Evolutionary conservation across 2,888 invertebrate genomes (phyloP).

Genomic region (Drosophila pseudotalamancana): DNA sequence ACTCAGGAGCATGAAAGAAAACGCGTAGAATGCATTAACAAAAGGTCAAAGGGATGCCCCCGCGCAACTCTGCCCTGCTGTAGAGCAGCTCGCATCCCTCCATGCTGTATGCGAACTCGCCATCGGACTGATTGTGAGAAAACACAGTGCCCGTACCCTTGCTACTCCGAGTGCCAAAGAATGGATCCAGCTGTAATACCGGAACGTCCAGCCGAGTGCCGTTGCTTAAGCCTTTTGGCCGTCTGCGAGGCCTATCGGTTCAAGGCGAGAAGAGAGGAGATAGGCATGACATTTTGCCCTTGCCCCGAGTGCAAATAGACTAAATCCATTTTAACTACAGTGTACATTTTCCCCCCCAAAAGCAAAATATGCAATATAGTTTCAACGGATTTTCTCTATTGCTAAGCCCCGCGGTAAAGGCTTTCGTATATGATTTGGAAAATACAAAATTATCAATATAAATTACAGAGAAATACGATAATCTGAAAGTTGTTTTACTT

Average conservation of each 20-base stretch:
- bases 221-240: neutral
- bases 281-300: neutral
- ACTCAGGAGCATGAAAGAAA: constrained; percentile 24
- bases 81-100: constrained; percentile 47
- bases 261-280: fast-evolving
- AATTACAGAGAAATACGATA: neutral
- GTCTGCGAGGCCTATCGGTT: constrained; percentile 10
- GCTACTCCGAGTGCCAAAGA: constrained; percentile 60
- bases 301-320: constrained; percentile 23
- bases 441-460: constrained; percentile 2
- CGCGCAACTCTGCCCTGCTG: constrained; percentile 53
- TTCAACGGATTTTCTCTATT: neutral
- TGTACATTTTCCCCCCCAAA: neutral
- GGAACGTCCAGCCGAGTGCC: constrained; percentile 43
- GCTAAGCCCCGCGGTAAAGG: neutral
- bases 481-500: too few species aligned
- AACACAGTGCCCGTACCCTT: constrained; percentile 58
- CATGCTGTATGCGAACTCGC: neutral
- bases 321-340: constrained; percentile 6
- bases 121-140: constrained; percentile 20
- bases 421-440: neutral
- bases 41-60: constrained; percentile 20
- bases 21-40: constrained; percentile 5
- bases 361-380: constrained; percentile 19
- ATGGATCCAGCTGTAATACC: constrained; percentile 13